These are phyloP conservation scores for Marisa cornuarietis DNA, from an alignment of 1,140 invertebrate genomes.

Conservation along the genomic window DNA sequence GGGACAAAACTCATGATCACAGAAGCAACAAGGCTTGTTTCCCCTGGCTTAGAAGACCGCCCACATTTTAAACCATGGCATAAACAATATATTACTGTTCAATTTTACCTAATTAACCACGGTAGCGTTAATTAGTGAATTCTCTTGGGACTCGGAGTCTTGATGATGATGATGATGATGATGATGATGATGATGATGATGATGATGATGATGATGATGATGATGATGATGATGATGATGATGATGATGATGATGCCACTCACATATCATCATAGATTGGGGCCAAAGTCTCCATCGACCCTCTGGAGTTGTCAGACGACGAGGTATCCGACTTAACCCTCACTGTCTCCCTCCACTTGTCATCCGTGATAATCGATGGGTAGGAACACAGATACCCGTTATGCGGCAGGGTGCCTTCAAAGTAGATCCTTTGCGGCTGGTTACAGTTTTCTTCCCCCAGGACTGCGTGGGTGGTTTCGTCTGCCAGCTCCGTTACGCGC, in stretches of 20 bases:
- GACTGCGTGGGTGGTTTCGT: slow-evolving; percentile 9
- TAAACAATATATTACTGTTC: too few relatives aligned
- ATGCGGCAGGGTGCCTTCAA: background rate
- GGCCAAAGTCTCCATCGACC: slow-evolving; percentile 12
- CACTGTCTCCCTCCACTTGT: slow-evolving; percentile 13
- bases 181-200: background rate
- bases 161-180: too few relatives aligned
- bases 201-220: too few relatives aligned
- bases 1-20: too few relatives aligned
- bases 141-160: too few relatives aligned
- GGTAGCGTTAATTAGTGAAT: too few relatives aligned
- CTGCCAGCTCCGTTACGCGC: slow-evolving; percentile 18
- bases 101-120: too few relatives aligned
- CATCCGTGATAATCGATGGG: slow-evolving; percentile 1
- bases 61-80: too few relatives aligned
- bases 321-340: slow-evolving; percentile 15
- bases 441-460: slow-evolving; percentile 9
- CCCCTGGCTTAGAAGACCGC: too few relatives aligned
- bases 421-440: background rate
- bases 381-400: slow-evolving; percentile 3
- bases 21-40: too few relatives aligned
- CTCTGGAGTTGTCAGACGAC: slow-evolving; percentile 3
- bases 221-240: too few relatives aligned
- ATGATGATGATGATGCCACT: background rate
- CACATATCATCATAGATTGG: slow-evolving; percentile 12